Base-by-base conservation (phyloP, 2,888 invertebrate genomes). In the Autographa gamma region DNA sequence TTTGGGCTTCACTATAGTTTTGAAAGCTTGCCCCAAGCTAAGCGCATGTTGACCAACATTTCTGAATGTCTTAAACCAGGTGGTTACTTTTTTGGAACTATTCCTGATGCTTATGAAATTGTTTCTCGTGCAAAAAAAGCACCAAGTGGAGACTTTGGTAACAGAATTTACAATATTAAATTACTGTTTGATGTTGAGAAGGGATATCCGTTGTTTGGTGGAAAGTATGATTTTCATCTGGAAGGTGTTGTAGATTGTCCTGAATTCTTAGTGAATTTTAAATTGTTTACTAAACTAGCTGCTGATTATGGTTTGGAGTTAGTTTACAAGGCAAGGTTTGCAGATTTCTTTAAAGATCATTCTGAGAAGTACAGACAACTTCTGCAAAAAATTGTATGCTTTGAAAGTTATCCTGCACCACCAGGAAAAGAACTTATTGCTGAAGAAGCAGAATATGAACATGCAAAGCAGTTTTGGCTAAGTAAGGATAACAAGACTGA, bases 1-100 rank as follows among this genome's bases (percentile, higher is more conserved):
- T 99, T 99, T 96, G 98, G 99, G 31, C 98, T 99, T 90, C 99
- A 99, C 94, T 99, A 99, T 89, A 97, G 98, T 87, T 99, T 99
- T 93, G 99, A 99, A 93, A 98, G 98, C 71, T 93, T 98, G 73
- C 93, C 96, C 6, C 99, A 99, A 94, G 99, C 99, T 0, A 97
- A 98, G 88, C 97, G 97, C 89, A 99, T 99, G 98, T 94, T 99
- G 9, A 96, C 97, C 73, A 99, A 99, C 95, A 98, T 98, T 11
- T 97, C 98, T 9, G 99, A 99, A 90, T 98, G 98, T 89, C 95
- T 99, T 25, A 97, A 96, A 82, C 97, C 98, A 0, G 99, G 98
- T 71, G 99, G 99, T 2, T 99, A 97, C 90, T 99, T 99, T 88
- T 98, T 99, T 90, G 99, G 99, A 18, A 99, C 99, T 13, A 98